Evolutionary conservation across 2,797 vertebrate genomes (phyloP).

Genomic region (Enteromius argenteus): DNA sequence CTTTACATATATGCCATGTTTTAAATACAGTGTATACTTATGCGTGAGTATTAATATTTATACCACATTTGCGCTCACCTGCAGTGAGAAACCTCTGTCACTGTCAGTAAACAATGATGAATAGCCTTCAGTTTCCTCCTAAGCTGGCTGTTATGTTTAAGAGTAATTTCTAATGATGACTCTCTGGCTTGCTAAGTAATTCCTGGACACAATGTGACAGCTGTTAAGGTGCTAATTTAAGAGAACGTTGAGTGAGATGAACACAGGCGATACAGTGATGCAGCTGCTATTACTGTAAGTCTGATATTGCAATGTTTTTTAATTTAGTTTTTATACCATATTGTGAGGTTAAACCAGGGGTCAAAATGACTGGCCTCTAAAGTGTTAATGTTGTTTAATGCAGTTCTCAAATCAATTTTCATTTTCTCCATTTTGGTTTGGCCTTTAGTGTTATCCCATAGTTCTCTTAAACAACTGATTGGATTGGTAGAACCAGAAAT

Average conservation of each 20-base stretch:
- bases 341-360: background rate
- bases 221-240: slow-evolving; percentile 9
- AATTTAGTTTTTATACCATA: background rate
- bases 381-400: background rate
- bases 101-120: slow-evolving; percentile 35
- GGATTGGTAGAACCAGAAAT: background rate
- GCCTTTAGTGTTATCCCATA: background rate
- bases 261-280: background rate
- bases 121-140: slow-evolving; percentile 30
- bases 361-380: background rate
- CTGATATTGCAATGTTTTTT: background rate
- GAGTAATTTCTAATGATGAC: slow-evolving; percentile 11
- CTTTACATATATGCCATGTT: background rate
- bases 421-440: background rate
- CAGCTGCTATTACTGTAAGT: background rate
- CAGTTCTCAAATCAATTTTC: background rate
- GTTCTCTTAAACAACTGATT: background rate
- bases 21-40: background rate
- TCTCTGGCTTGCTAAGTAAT: slow-evolving; percentile 14
- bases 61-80: slow-evolving; percentile 17
- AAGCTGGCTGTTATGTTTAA: slow-evolving; percentile 27
- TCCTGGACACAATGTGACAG: background rate
- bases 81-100: slow-evolving; percentile 20
- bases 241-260: background rate
- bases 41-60: slow-evolving; percentile 8